These are phyloP conservation scores for Tenthredo scrophulariae DNA, from an alignment of 2,888 invertebrate genomes.

Conservation along the genomic window DNA sequence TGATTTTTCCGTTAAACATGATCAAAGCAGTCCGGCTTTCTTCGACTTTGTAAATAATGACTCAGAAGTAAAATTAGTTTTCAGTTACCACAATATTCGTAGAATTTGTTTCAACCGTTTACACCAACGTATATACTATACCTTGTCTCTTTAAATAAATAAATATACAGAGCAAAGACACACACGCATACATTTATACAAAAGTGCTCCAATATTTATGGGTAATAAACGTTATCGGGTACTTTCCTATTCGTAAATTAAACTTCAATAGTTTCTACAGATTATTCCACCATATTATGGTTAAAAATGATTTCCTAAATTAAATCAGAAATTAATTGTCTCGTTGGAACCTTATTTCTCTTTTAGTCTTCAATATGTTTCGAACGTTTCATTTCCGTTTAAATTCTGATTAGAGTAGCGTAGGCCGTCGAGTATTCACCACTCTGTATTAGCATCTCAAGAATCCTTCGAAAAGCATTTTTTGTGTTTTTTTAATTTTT, in stretches of 20 bases:
- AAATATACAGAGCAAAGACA: background rate
- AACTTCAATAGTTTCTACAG: background rate
- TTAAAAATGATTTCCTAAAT: background rate
- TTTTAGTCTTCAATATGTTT: background rate
- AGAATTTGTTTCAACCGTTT: background rate
- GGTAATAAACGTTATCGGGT: too few relatives aligned
- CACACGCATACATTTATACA: background rate
- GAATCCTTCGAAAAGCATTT: background rate
- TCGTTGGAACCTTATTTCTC: background rate
- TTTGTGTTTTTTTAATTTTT: background rate
- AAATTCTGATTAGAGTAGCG: constrained; percentile 10
- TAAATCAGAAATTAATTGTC: background rate
- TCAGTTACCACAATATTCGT: background rate
- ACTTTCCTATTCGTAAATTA: background rate
- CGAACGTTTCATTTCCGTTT: background rate
- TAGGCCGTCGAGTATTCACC: background rate
- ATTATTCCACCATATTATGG: background rate
- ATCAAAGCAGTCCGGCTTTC: constrained; percentile 25
- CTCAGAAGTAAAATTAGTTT: constrained; percentile 16
- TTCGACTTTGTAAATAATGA: background rate
- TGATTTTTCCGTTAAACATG: background rate
- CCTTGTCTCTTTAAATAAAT: constrained; percentile 4
- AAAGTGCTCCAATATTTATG: background rate
- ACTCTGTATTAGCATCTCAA: background rate
- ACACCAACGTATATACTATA: background rate